These are phyloP conservation scores for Calameuta idolon DNA, from an alignment of 2,888 invertebrate species.

Conservation along the genomic window DNA sequence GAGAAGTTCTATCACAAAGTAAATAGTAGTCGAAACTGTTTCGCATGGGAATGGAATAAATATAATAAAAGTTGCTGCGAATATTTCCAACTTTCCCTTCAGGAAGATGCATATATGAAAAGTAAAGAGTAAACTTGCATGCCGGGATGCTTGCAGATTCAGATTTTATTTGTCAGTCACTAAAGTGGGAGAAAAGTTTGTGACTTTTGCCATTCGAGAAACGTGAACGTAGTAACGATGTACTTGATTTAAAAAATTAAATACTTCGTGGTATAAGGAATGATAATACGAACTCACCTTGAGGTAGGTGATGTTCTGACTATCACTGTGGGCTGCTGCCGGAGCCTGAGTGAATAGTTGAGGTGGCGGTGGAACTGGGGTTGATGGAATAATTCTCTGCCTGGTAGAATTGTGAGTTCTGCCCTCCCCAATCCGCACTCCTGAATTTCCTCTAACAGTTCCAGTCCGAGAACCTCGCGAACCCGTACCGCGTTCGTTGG, in stretches of 20 bases:
- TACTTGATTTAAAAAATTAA: background rate
- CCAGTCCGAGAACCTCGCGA: background rate
- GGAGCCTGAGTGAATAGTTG: conserved; percentile 40
- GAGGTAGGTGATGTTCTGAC: conserved; percentile 33
- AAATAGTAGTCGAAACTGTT: background rate
- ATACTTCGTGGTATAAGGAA: background rate
- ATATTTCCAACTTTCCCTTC: background rate
- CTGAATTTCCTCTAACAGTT: conserved; percentile 48
- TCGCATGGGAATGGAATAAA: background rate
- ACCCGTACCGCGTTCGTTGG: conserved; percentile 22
- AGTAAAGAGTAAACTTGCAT: background rate
- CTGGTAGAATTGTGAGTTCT: conserved; percentile 56
- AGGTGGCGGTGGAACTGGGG: conserved; percentile 12
- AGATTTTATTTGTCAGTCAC: background rate
- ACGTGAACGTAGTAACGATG: background rate
- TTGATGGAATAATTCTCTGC: conserved; percentile 26
- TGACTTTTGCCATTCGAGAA: background rate
- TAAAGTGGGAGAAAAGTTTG: background rate
- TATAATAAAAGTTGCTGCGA: background rate
- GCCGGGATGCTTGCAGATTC: background rate
- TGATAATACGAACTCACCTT: conserved; percentile 22
- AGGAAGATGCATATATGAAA: background rate
- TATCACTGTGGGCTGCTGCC: conserved; percentile 9
- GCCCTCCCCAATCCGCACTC: conserved; percentile 56
- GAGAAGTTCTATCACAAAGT: background rate